Percentiles rank a stretch among this genome's conserved stretches.
Evolutionary conservation across 2,113 vertebrate species (phyloP).

Genomic region (Grammomys dolichurus): DNA sequence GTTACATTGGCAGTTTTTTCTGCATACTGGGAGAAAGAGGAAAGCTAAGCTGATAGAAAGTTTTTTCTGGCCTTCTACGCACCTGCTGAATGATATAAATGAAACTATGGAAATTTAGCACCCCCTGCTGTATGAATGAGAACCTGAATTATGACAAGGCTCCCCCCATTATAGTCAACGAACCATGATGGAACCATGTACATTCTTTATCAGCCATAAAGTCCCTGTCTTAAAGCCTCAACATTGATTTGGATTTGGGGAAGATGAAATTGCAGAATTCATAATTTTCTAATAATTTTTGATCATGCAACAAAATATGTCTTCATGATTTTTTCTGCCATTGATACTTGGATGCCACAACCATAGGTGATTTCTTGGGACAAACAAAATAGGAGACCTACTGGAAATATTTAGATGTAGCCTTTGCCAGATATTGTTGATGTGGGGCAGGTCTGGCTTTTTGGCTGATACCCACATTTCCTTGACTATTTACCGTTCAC

Average conservation of each 20-base stretch:
- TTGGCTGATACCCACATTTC: too few species aligned
- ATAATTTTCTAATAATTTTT: neutral
- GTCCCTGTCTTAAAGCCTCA: fast-evolving
- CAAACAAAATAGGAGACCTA: fast-evolving
- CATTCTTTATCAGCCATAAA: neutral
- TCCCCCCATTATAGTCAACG: fast-evolving
- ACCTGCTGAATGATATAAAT: neutral
- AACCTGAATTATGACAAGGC: too few species aligned
- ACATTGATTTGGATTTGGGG: fast-evolving
- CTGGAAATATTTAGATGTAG: neutral
- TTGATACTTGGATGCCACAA: neutral
- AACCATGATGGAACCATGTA: fast-evolving
- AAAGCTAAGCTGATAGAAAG: neutral
- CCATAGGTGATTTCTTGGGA: fast-evolving
- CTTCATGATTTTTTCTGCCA: fast-evolving
- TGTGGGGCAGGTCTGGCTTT: neutral
- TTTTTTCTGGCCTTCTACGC: neutral
- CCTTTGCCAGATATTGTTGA: fast-evolving
- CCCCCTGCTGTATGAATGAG: too few species aligned
- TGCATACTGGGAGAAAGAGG: neutral
- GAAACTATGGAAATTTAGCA: neutral
- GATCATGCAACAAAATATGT: neutral
- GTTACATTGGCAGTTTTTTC: neutral
- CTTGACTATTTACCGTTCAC: too few species aligned
- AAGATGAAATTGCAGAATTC: neutral